Conservation (phyloP, 2,113 vertebrate species). For the Diadophis punctatus region DNA sequence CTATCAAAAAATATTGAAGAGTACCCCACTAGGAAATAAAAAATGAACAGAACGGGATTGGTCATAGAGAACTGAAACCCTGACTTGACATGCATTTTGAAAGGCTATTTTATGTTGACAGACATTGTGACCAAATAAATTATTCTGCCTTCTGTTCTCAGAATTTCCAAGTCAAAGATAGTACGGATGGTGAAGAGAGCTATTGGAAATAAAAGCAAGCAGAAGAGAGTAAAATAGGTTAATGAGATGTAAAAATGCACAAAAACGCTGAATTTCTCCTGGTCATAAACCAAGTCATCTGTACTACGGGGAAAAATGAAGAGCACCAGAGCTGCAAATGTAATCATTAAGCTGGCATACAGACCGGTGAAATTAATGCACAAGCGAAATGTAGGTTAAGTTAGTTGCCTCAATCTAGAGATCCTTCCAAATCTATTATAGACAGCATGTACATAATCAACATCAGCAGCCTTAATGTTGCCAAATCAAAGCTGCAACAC, state of each 20-base stretch:
- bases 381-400: background rate
- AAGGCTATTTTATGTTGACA: constrained; percentile 45
- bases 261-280: background rate
- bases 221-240: background rate
- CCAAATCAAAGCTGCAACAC: background rate
- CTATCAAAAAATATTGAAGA: constrained; percentile 49
- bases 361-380: constrained; percentile 14
- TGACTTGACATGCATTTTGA: constrained; percentile 31
- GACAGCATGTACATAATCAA: background rate
- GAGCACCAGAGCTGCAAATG: constrained; percentile 20
- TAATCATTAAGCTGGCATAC: background rate
- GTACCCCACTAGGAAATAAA: constrained; percentile 42
- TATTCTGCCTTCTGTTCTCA: constrained; percentile 48
- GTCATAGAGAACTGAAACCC: constrained; percentile 54
- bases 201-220: background rate
- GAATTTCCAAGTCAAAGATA: constrained; percentile 10
- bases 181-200: background rate
- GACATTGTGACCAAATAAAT: constrained; percentile 24
- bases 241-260: constrained; percentile 7
- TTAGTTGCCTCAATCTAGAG: constrained; percentile 2
- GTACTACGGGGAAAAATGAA: background rate
- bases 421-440: constrained; percentile 2
- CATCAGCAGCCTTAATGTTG: background rate
- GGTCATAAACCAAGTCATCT: constrained; percentile 11
- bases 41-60: constrained; percentile 44